A percentile compares a stretch with the other conserved stretches of the same genome.
Conservation (phyloP, 1,140 invertebrate genomes). For the Plutomurus gul region DNA sequence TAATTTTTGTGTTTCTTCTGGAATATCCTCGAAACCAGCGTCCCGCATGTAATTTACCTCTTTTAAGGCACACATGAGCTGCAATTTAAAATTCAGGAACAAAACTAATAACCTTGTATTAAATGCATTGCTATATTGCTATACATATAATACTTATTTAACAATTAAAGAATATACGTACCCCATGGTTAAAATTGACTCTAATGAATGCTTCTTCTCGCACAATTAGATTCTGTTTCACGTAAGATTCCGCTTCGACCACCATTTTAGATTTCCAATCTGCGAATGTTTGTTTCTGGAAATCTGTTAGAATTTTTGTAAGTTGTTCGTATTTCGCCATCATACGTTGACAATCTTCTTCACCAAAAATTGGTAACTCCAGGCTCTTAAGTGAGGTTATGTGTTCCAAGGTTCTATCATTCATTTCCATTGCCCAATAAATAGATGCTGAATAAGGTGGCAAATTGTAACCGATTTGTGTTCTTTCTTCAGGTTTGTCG, state of each 20-base stretch:
- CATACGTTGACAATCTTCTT: conserved; percentile 57
- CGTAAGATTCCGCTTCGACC: conserved; percentile 59
- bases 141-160: conserved; percentile 54
- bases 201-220: conserved; percentile 54
- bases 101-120: not conserved
- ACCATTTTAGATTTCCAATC: conserved; percentile 60
- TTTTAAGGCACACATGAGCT: conserved; percentile 57
- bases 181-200: conserved; percentile 57
- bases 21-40: conserved; percentile 57
- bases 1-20: conserved; percentile 57
- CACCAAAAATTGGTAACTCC: conserved; percentile 46
- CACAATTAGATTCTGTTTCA: conserved; percentile 59
- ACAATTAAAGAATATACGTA: conserved; percentile 54
- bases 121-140: conserved; percentile 42
- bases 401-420: conserved; percentile 71
- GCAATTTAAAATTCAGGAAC: not conserved
- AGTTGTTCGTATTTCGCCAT: conserved; percentile 60
- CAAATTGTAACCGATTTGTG: conserved; percentile 73
- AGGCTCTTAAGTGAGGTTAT: conserved; percentile 61
- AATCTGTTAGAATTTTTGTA: conserved; percentile 57
- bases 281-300: conserved; percentile 55
- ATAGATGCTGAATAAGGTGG: conserved; percentile 81
- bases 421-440: conserved; percentile 77
- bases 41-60: conserved; percentile 62
- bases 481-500: conserved; percentile 37